Evolutionary conservation across 2,113 vertebrate species (phyloP), one percentile per base, ranked within the genome.

Genomic region (Calidris pygmaea): DNA sequence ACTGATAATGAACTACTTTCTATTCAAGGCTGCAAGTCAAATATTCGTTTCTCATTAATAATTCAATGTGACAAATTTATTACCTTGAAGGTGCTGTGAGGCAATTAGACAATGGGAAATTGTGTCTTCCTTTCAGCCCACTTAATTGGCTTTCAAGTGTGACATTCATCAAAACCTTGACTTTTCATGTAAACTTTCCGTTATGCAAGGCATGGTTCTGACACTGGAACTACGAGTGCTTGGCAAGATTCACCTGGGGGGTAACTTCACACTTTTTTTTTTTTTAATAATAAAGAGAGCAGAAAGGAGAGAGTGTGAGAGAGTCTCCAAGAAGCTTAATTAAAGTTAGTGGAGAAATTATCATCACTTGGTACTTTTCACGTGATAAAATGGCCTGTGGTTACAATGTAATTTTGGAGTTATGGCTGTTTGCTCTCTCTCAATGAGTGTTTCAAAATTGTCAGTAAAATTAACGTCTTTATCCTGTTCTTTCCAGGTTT

Each of bases 11-110:
- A 98, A 97, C 97, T 98, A 62, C 97, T 98, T 98, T 97, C 96
- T 97, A 98, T 98, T 98, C 98, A 97, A 95, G 94, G 93, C 94
- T 95, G 93, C 89, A 96, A 98, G 97, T 98, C 98, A 98, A 98
- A 98, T 98, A 98, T 97, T 98, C 89, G 2, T 94, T 98, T 97
- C 97, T 98, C 97, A 98, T 98, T 98, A 98, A 98, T 98, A 98
- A 98, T 98, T 98, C 98, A 98, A 94, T 80, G 96, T 98, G 98
- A 98, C 97, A 98, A 98, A 98, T 98, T 97, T 98, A 98, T 98
- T 98, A 98, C 96, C 95, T 98, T 97, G 94, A 98, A 98, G 98
- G 97, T 98, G 93, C 97, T 96, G 92, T 50, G 97, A 98, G 96
- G 97, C 98, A 98, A 98, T 98, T 98, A 98, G 98, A 98, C 98